Evolutionary conservation across 2,113 vertebrate species (phyloP).

Genomic region (Centropus bengalensis): DNA sequence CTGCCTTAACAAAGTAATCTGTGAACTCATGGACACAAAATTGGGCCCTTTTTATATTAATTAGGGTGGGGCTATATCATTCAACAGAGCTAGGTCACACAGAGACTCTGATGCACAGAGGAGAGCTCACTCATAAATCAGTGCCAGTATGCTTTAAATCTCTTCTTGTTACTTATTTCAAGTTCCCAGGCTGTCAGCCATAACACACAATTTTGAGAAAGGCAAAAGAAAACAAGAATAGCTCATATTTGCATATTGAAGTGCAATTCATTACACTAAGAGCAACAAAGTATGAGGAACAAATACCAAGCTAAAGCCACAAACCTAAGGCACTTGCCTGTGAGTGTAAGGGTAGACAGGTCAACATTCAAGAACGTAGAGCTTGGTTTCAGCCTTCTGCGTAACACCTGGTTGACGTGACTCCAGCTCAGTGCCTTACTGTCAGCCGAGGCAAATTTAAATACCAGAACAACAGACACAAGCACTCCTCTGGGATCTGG

Average conservation of each 20-base stretch:
- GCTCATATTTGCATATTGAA: background rate
- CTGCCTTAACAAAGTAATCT: background rate
- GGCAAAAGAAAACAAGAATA: background rate
- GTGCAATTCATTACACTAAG: background rate
- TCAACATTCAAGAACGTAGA: constrained; percentile 59
- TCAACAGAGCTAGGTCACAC: background rate
- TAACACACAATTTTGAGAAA: background rate
- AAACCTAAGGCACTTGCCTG: constrained; percentile 71
- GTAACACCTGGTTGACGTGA: constrained; percentile 51
- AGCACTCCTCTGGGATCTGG: constrained; percentile 59
- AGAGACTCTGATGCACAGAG: background rate
- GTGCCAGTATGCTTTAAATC: background rate
- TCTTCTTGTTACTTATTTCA: background rate
- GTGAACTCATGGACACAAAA: background rate
- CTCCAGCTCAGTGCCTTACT: constrained; percentile 5
- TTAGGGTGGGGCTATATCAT: background rate
- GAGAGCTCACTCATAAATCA: background rate
- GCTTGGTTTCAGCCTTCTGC: constrained; percentile 35
- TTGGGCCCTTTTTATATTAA: background rate
- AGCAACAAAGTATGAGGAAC: background rate
- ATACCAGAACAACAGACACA: constrained; percentile 71
- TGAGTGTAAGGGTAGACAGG: constrained; percentile 58
- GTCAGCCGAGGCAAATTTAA: constrained; percentile 62
- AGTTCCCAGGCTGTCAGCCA: background rate
- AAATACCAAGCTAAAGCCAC: background rate